Percentiles rank a stretch among this genome's conserved stretches.
Evolutionary conservation across 1,140 invertebrate species (phyloP).

Genomic region (Eufriesea mexicana): DNA sequence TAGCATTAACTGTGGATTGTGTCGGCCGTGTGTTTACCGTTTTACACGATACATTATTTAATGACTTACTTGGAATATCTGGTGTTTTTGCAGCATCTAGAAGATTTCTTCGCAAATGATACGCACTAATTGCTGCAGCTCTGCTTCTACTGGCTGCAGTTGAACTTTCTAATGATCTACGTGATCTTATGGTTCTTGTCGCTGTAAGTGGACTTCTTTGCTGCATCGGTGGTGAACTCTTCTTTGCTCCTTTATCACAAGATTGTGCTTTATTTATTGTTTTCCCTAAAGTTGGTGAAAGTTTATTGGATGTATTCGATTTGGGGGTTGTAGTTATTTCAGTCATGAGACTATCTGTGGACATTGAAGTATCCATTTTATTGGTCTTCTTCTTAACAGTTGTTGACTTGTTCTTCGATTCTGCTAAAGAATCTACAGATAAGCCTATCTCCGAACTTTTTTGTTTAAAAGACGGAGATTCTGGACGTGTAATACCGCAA

Average conservation of each 20-base stretch:
- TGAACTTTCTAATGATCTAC: constrained; percentile 75
- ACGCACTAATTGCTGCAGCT: constrained; percentile 75
- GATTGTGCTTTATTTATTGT: constrained; percentile 59
- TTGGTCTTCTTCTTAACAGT: constrained; percentile 74
- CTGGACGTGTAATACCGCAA: constrained; percentile 80
- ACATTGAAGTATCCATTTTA: constrained; percentile 79
- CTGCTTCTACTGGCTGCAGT: constrained; percentile 80
- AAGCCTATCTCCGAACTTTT: constrained; percentile 80
- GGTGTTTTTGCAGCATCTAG: constrained; percentile 80
- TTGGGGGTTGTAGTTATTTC: constrained; percentile 74
- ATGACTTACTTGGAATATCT: constrained; percentile 70
- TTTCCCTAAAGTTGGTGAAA: constrained; percentile 75
- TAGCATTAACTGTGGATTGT: constrained; percentile 50
- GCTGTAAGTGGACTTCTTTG: constrained; percentile 71
- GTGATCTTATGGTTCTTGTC: constrained; percentile 56
- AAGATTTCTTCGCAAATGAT: constrained; percentile 77
- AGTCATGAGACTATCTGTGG: constrained; percentile 78
- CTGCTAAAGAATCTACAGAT: constrained; percentile 82
- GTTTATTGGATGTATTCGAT: constrained; percentile 74
- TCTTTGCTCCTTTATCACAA: constrained; percentile 70
- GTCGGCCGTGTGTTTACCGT: constrained; percentile 50
- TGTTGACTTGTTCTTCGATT: constrained; percentile 80
- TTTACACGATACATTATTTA: constrained; percentile 53
- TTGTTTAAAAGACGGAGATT: constrained; percentile 77
- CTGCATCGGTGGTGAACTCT: constrained; percentile 74